Conservation (phyloP, 1,140 invertebrate species). For the Holcopasites calliopsidis region DNA sequence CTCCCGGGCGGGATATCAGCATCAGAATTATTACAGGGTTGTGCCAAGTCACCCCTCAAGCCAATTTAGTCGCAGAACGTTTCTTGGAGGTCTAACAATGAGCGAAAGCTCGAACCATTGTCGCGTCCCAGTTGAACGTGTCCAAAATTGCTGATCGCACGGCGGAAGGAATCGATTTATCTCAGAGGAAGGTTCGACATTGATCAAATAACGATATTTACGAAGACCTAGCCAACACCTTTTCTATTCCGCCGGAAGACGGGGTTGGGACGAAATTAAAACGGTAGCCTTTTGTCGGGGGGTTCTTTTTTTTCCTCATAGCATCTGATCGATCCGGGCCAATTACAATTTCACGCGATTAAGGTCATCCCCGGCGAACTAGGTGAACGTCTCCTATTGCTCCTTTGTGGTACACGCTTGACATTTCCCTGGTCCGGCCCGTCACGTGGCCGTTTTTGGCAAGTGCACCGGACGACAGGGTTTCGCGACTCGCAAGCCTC, state of each 20-base stretch:
- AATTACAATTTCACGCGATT: background rate
- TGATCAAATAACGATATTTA: background rate
- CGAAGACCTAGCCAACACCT: background rate
- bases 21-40: background rate
- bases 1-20: background rate
- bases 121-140: background rate
- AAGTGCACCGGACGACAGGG: slow-evolving; percentile 29
- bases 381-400: slow-evolving; percentile 35
- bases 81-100: background rate
- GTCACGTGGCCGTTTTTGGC: slow-evolving; percentile 60
- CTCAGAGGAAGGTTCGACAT: background rate
- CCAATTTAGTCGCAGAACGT: background rate
- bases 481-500: slow-evolving; percentile 41
- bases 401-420: slow-evolving; percentile 36
- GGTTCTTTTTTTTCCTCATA: background rate
- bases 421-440: slow-evolving; percentile 46
- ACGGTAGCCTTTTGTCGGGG: background rate
- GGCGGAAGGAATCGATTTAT: slow-evolving; percentile 9
- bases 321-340: background rate
- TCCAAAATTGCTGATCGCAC: background rate
- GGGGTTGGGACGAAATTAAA: background rate
- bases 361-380: slow-evolving; percentile 43
- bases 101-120: background rate
- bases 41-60: background rate
- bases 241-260: background rate